phyloP scores from a whole-genome alignment of 2,113 vertebrate genomes.

The Fulica atra region DNA sequence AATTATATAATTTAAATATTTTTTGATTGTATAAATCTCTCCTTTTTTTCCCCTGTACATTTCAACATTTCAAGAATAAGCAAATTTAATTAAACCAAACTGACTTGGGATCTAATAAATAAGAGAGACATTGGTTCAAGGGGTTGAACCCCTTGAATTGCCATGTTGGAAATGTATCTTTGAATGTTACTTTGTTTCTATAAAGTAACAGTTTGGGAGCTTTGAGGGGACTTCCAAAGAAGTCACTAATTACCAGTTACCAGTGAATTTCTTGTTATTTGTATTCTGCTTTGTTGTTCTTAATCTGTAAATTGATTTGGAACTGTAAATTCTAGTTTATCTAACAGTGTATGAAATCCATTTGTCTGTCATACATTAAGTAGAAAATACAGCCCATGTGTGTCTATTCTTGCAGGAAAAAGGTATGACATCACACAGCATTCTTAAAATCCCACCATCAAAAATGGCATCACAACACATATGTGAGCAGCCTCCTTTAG shows the following conservation, averaged over 20 bases:
- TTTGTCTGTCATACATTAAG: neutral
- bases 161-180: neutral
- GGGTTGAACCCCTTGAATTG: neutral
- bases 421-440: neutral
- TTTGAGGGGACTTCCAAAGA: neutral
- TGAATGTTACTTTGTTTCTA: neutral
- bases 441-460: neutral
- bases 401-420: neutral
- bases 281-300: neutral
- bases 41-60: neutral
- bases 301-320: neutral
- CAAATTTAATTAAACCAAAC: neutral
- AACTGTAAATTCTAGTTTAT: neutral
- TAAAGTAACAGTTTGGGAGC: neutral
- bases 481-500: neutral
- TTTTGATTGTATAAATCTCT: neutral
- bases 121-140: neutral
- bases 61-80: neutral
- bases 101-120: neutral
- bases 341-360: neutral
- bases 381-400: neutral
- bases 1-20: neutral
- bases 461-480: rapidly evolving
- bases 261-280: neutral
- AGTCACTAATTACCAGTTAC: neutral